Percentiles rank a stretch among this genome's conserved stretches.
Conservation (phyloP, 1,140 invertebrate genomes). For the Trypoxylus dichotomus region DNA sequence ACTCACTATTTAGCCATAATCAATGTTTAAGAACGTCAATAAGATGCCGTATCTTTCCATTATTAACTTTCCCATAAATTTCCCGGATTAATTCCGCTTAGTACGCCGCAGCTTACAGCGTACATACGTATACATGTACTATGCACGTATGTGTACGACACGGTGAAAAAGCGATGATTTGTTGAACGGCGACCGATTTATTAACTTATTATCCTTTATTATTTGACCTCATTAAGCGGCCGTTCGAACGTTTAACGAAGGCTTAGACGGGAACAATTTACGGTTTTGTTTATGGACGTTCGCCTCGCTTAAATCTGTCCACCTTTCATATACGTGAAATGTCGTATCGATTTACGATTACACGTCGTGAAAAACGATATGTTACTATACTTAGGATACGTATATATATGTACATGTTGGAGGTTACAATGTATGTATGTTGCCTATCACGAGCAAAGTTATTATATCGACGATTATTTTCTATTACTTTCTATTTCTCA, state of each 20-base stretch:
- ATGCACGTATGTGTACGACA: not conserved
- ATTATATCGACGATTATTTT: too few species aligned
- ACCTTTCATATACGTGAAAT: conserved; percentile 9
- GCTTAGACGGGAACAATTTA: conserved; percentile 12
- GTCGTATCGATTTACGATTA: conserved; percentile 2
- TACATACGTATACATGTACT: not conserved
- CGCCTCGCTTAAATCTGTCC: conserved; percentile 4
- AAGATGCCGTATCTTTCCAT: not conserved
- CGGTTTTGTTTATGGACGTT: conserved; percentile 26
- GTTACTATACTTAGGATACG: not conserved
- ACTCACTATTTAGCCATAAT: not conserved
- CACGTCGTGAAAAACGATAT: not conserved
- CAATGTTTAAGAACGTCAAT: not conserved
- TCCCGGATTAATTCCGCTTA: conserved; percentile 29
- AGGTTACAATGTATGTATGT: too few species aligned
- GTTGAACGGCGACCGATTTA: conserved; percentile 35
- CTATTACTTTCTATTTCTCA: too few species aligned
- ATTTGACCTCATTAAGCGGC: conserved; percentile 41
- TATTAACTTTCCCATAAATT: conserved; percentile 32
- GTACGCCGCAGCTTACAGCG: not conserved
- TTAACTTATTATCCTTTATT: conserved; percentile 39
- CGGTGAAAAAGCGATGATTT: conserved; percentile 30
- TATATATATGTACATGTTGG: not conserved
- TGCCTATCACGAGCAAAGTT: too few species aligned
- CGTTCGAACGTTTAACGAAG: conserved; percentile 36